Base-by-base conservation (phyloP, 2,888 invertebrate genomes). In the Lysandra coridon region DNA sequence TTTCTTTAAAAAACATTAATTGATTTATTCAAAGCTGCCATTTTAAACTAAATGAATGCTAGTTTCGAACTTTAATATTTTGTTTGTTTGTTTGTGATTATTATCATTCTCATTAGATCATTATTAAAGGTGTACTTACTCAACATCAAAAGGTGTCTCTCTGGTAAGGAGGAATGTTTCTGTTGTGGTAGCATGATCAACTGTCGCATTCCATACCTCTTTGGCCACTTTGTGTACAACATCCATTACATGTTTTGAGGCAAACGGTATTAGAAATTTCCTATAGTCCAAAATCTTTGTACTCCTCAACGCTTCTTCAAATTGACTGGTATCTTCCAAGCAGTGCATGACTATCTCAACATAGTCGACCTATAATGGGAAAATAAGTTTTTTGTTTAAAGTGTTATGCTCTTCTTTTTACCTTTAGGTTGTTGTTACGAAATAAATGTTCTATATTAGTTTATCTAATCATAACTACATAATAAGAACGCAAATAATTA, bases 201-300 rank as follows among this genome's bases (percentile, higher is more conserved):
- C 78, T 10, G 83, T 82, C 6, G 85, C 57, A 37, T 85, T 79
- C 1, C 85, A 80, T 14, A 84, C 82, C 14, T 79, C 2, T 3
- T 64, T 30, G 10, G 81, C 80, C 0, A 88, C 76, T 60, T 81
- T 83, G 37, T 83, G 81, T 2, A 90, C 77, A 69, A 85, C 85
- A n/a, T 85, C 83, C n/a, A 83, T 80, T 0, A 89, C 82, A n/a
- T 88, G 82, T 14, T 82, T 57, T 0, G 84, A 85, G 0, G 82
- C 83, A 73, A 83, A 90, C 0, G 90, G 86, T 0, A 89, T 77
- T 12, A 83, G 80, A 0, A 87, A 79, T 80, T 82, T 83, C 1
- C 78, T 83, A 90, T 90, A 91, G 79, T 91, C 85, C 77, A 91
- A 87, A 0, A 88, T 1, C 69, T 88, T 86, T 1, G 91, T 91